A percentile compares a stretch with the other conserved stretches of the same genome.
Conservation (phyloP, 2,113 vertebrate species). For the Marmota flaviventris region DNA sequence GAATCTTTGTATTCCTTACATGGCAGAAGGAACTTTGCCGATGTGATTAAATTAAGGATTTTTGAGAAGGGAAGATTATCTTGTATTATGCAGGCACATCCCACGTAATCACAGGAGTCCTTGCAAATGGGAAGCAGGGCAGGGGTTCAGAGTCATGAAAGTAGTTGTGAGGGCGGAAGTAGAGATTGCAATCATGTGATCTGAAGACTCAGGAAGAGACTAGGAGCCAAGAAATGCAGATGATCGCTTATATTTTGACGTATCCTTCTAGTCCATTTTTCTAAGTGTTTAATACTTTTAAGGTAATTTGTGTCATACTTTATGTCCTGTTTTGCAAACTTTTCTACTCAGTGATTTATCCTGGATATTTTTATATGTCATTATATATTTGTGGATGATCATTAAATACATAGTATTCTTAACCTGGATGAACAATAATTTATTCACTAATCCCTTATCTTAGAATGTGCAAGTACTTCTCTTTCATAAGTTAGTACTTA, state of each 20-base stretch:
- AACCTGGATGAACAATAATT: neutral
- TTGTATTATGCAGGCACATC: neutral
- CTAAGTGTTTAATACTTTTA: slow-evolving; percentile 19
- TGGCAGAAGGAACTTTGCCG: neutral
- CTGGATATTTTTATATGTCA: neutral
- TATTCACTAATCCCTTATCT: neutral
- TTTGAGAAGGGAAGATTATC: neutral
- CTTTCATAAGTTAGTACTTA: neutral
- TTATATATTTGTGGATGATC: slow-evolving; percentile 32
- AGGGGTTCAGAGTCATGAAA: neutral
- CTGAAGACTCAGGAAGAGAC: neutral
- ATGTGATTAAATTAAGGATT: neutral
- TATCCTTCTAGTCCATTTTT: slow-evolving; percentile 31
- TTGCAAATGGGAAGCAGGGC: neutral
- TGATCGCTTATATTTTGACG: neutral
- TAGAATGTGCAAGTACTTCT: slow-evolving; percentile 11
- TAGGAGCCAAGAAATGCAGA: neutral
- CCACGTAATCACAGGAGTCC: neutral
- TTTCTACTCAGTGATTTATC: slow-evolving; percentile 7
- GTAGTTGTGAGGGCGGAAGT: neutral
- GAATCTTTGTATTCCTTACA: neutral
- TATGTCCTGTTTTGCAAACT: neutral
- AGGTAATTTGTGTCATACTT: neutral
- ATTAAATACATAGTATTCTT: neutral
- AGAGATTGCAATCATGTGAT: neutral